Base-by-base conservation (phyloP, 2,888 invertebrate species). In the Cataglyphis rosenhaueri region DNA sequence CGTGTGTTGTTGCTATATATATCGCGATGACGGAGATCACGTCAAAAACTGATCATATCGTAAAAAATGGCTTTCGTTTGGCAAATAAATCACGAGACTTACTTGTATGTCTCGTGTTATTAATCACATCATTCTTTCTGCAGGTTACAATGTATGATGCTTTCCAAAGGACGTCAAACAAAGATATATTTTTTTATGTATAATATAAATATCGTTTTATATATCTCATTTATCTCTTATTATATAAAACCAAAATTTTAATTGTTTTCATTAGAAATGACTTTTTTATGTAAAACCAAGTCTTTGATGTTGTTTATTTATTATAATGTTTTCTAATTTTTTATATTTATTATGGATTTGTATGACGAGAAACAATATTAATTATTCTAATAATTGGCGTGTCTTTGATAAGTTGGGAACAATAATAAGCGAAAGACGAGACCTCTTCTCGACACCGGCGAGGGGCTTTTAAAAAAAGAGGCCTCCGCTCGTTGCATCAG, bases 381-480 rank as follows among this genome's bases (percentile, higher is more conserved):
- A 79, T 79, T 59, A 35, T 44, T 44, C 21, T 59, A 79, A 79
- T 71, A 71, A 79, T 35, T 79, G 48, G 48, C 18, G 35, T 44
- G 71, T 59, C 25, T 52, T 48, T 35, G 52, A 38, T 35, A 25
- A 38, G 29, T 29, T 29, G 59, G 21, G 48, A 70, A 78, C 70
- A 78, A 78, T 70, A 32, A 55, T 66, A 35, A 62, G 70, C 84
- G 68, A 83, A 82, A 86, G 86, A 86, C 68, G 86, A 83, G 85
- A 74, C 82, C 74, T 76, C 74, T n/a, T 52, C 21, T 73, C 29
- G 35, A 44, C 88, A 86, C 57, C 59, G 35, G 70, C 44, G 70
- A 44, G 38, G 21, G 25, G 21, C 35, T 12, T 10, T 12, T 21
- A 21, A 66, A 68, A 68, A 59, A 68, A n/a, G 41, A 5, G 21